Base-by-base conservation (phyloP, 2,888 invertebrate species). In the Schrankia costaestrigalis region DNA sequence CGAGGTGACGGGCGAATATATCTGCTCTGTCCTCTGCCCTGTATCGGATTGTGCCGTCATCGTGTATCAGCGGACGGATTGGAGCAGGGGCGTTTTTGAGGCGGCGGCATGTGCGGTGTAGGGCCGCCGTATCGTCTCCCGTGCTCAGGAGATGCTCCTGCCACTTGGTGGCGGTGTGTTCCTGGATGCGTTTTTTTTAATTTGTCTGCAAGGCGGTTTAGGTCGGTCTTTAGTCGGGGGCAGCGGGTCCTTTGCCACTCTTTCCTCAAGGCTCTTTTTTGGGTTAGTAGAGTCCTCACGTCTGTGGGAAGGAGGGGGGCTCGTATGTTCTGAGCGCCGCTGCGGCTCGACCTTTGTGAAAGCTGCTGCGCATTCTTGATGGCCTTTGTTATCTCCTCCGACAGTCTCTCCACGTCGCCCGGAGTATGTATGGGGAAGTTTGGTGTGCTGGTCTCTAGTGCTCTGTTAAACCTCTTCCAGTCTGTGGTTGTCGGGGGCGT, bases 161-260 rank as follows among this genome's bases (percentile, higher is more conserved):
- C 31, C 31, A 31, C 15, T 8, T 14, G 12, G 14, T 24, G 8
- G 31, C 8, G 3, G 8, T 1, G 23, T 24, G 24, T 1, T 8
- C 2, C 8, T 3, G 1, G 1, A 31, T 3, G 3, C 14, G 17
- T 2, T 7, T 7, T 1, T n/a, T 21, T 26, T 10, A 26, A 26
- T 12, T 8, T 14, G 1, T 13, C 32, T 11, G 18, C 5, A 1
- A 32, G 15, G n/a, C 18, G 13, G 9, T 26, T 26, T 0, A 32
- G 11, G 2, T 26, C 11, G 8, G n/a, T 2, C 4, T 32, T 32
- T 3, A 32, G 0, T 6, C 9, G 12, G 0, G 32, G 32, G 21
- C 32, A 32, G 1, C 32, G 9, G 0, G 26, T 26, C n/a, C 8
- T 2, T 7, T 27, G 23, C 34, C 34, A 34, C 9, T 12, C 7